Evolutionary conservation across 2,113 vertebrate species (phyloP).

Genomic region (Azemiops feae): DNA sequence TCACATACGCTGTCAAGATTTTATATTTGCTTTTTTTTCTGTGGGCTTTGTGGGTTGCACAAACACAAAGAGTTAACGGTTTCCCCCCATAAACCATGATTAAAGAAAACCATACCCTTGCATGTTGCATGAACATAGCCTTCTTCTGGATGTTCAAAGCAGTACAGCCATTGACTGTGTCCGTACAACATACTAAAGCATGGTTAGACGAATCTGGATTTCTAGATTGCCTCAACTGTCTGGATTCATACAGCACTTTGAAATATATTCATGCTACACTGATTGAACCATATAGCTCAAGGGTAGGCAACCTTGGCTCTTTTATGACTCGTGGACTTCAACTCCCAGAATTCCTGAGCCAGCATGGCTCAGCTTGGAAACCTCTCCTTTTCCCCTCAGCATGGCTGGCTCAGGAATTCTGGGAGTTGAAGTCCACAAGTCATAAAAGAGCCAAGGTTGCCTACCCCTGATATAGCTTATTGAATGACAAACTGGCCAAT

Average conservation of each 20-base stretch:
- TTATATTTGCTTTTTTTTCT: not conserved
- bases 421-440: no score
- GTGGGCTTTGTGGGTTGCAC: not conserved
- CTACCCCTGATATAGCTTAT: no score
- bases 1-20: not conserved
- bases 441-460: no score
- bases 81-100: not conserved
- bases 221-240: not conserved
- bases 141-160: not conserved
- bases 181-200: not conserved
- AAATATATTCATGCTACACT: not conserved
- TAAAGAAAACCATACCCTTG: not conserved
- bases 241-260: not conserved
- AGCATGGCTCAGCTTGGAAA: no score
- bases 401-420: no score
- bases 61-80: not conserved
- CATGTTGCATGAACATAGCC: not conserved
- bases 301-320: no score
- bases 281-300: not conserved
- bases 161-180: not conserved
- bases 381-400: no score
- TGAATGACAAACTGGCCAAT: not conserved
- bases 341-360: no score
- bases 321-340: no score
- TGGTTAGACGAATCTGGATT: not conserved